phyloP scores from a whole-genome alignment of 2,797 vertebrate genomes.

The Danio tinwini region DNA sequence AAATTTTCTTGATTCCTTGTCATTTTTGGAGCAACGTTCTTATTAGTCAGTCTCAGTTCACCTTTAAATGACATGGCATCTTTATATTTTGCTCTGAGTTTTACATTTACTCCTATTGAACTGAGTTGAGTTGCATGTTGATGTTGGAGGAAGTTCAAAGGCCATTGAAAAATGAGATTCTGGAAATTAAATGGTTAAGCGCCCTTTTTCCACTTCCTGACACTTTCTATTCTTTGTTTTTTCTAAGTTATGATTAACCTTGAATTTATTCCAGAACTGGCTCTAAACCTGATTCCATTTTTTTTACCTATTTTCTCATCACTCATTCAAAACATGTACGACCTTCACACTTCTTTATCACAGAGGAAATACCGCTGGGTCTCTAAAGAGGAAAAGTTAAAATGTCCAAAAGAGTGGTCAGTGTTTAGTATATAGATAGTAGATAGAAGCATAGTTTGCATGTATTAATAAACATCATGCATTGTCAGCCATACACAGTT shows the following conservation, averaged over 20 bases:
- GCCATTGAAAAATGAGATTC: constrained; percentile 16
- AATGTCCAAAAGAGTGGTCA: constrained; percentile 1
- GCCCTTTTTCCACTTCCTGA: neutral
- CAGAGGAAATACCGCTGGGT: neutral
- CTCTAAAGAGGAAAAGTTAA: constrained; percentile 10
- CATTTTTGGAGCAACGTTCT: too few species aligned
- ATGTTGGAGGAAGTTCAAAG: constrained; percentile 15
- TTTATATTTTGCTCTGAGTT: neutral
- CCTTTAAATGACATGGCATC: neutral
- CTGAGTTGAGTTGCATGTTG: neutral
- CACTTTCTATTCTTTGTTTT: constrained; percentile 12
- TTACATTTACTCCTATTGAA: constrained; percentile 19
- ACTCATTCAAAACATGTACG: constrained; percentile 11
- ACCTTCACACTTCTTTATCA: constrained; percentile 13
- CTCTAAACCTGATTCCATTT: neutral
- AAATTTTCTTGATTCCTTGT: too few species aligned
- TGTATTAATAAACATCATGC: too few species aligned
- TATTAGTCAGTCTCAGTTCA: too few species aligned
- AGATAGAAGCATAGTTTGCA: neutral
- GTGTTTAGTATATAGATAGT: neutral
- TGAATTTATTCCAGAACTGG: constrained; percentile 35
- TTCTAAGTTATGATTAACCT: constrained; percentile 45
- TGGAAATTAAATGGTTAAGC: neutral
- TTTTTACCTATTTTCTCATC: neutral
- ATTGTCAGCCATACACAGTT: neutral